Percentiles rank a stretch among this genome's conserved stretches.
phyloP scores from a whole-genome alignment of 53 echinoderm and acorn worm genomes.

The Patiria pectinifera region DNA sequence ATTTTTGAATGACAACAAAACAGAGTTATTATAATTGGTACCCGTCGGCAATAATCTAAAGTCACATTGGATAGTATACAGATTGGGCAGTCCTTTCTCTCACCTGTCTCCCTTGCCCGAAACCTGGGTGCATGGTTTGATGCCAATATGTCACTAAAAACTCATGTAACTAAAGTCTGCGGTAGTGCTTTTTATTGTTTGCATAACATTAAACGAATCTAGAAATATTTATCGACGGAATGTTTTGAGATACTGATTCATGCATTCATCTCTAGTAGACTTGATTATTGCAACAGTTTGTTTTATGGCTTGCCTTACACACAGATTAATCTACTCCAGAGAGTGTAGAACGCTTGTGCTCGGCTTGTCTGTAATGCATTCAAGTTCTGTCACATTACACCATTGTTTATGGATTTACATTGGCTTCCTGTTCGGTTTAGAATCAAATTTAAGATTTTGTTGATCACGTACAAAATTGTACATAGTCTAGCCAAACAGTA shows the following conservation, averaged over 20 bases:
- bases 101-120: not conserved
- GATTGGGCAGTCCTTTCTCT: too few relatives aligned
- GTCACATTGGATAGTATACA: not conserved
- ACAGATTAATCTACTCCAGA: slow-evolving; percentile 51
- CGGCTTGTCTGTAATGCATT: slow-evolving; percentile 6
- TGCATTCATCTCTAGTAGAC: slow-evolving; percentile 33
- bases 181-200: slow-evolving; percentile 16
- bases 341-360: slow-evolving; percentile 10
- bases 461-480: not conserved
- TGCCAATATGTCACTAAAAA: slow-evolving; percentile 4
- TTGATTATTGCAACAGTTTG: too few relatives aligned
- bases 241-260: slow-evolving; percentile 27
- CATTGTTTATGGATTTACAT: slow-evolving; percentile 12
- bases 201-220: slow-evolving; percentile 37
- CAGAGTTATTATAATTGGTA: slow-evolving; percentile 2
- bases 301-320: slow-evolving; percentile 1
- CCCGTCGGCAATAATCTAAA: not conserved
- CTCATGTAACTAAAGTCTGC: slow-evolving; percentile 30
- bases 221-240: not conserved
- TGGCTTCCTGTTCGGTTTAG: slow-evolving; percentile 13
- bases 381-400: slow-evolving; percentile 14
- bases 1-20: slow-evolving; percentile 3
- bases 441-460: not conserved
- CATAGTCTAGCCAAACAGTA: not conserved
- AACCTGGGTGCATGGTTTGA: slow-evolving; percentile 34